phyloP scores from a whole-genome alignment of 2,113 vertebrate genomes.

The Myotis yumanensis region DNA sequence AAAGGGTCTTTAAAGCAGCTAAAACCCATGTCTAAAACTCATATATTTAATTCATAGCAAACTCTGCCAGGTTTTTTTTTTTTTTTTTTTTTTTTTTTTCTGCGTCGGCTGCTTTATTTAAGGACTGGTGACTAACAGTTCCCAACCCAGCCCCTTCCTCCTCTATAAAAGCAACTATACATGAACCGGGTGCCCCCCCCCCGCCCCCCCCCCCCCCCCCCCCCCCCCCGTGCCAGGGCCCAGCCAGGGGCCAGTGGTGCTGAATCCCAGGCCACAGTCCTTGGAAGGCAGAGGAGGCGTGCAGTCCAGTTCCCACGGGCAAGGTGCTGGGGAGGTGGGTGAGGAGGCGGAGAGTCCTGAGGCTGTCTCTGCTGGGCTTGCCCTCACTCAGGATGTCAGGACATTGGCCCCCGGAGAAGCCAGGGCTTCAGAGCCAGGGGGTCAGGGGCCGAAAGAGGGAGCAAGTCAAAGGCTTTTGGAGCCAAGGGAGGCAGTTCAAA shows the following conservation, averaged over 20 bases:
- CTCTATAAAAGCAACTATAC: not conserved
- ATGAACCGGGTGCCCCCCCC: too few species aligned
- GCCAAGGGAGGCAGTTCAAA: not conserved
- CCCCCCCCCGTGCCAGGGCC: not conserved
- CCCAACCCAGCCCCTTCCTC: not conserved
- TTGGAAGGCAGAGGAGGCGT: not conserved
- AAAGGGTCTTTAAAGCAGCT: conserved; percentile 28
- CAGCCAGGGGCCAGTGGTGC: not conserved
- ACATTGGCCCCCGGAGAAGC: not conserved
- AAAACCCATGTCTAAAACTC: conserved; percentile 26
- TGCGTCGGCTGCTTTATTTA: conserved; percentile 52
- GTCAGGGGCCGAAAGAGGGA: not conserved
- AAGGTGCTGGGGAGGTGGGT: not conserved
- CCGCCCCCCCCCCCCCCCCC: too few species aligned
- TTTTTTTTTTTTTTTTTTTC: not conserved
- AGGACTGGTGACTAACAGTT: not conserved
- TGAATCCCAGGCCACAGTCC: not conserved
- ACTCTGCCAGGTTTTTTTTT: not conserved
- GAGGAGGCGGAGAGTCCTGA: not conserved
- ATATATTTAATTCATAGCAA: conserved; percentile 18
- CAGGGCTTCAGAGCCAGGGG: not conserved
- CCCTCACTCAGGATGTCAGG: not conserved
- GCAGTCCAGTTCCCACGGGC: not conserved
- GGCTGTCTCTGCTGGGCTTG: not conserved
- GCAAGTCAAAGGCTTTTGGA: not conserved